Evolutionary conservation across 2,888 invertebrate genomes (phyloP).

Genomic region (Rutpela maculata): DNA sequence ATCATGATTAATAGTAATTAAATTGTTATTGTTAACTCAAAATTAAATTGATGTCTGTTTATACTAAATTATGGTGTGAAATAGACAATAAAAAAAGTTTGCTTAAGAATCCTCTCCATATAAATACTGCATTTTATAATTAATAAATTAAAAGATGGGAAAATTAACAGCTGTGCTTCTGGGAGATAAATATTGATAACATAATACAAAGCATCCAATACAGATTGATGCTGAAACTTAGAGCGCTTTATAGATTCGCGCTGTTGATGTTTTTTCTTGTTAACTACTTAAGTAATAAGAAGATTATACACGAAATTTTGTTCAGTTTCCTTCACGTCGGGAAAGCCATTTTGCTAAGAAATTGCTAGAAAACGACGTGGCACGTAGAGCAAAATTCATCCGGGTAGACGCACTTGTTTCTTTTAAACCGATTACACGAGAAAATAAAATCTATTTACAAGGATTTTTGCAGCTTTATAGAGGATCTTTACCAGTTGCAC

Average conservation of each 20-base stretch:
- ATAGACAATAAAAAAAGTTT: conserved; percentile 45
- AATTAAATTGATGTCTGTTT: conserved; percentile 23
- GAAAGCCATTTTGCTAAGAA: background rate
- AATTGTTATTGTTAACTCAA: background rate
- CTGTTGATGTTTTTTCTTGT: conserved; percentile 60
- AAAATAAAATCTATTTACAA: conserved; percentile 61
- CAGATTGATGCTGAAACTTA: conserved; percentile 55
- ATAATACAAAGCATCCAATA: conserved; percentile 56
- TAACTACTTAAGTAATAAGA: conserved; percentile 61
- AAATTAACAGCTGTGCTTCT: conserved; percentile 62
- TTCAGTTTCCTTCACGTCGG: conserved; percentile 43
- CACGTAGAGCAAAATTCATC: conserved; percentile 43
- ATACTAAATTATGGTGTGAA: conserved; percentile 34
- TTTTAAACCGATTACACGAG: conserved; percentile 64
- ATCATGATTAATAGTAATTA: conserved; percentile 15
- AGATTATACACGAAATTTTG: conserved; percentile 54
- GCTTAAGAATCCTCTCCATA: conserved; percentile 50
- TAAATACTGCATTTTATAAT: conserved; percentile 63
- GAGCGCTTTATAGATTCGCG: conserved; percentile 58
- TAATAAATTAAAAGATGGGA: conserved; percentile 67
- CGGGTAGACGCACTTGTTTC: conserved; percentile 60
- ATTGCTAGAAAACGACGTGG: background rate
- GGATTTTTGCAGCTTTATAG: conserved; percentile 61
- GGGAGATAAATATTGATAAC: conserved; percentile 66
- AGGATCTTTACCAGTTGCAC: conserved; percentile 54